A percentile compares a stretch with the other conserved stretches of the same genome.
These are phyloP conservation scores for Teleiodes luculella DNA, from an alignment of 2,888 invertebrate genomes.

Conservation along the genomic window DNA sequence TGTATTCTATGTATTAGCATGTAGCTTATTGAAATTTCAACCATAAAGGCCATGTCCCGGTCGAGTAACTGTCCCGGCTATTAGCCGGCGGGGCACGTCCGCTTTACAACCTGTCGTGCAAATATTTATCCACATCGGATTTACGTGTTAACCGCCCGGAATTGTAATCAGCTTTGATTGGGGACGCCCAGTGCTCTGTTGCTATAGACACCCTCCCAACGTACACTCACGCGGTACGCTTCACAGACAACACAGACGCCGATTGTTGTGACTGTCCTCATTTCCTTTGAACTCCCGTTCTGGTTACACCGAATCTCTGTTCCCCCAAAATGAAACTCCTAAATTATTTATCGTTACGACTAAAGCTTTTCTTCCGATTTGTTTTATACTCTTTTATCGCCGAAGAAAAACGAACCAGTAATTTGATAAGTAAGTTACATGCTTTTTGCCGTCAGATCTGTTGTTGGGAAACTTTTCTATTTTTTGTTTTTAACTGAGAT, in stretches of 20 bases:
- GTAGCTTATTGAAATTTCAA: slow-evolving; percentile 46
- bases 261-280: not conserved
- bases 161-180: slow-evolving; percentile 54
- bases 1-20: slow-evolving; percentile 20
- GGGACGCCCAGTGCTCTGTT: slow-evolving; percentile 9
- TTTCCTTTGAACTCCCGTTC: not conserved
- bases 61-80: slow-evolving; percentile 61
- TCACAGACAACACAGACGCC: not conserved
- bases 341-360: not conserved
- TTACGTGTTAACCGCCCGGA: slow-evolving; percentile 68
- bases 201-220: slow-evolving; percentile 10
- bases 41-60: slow-evolving; percentile 35
- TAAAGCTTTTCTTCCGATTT: not conserved
- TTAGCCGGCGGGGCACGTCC: slow-evolving; percentile 64
- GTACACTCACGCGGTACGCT: not conserved
- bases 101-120: slow-evolving; percentile 71
- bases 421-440: slow-evolving; percentile 32
- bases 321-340: not conserved
- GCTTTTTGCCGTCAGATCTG: slow-evolving; percentile 20
- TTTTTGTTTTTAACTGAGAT: slow-evolving; percentile 10
- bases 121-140: slow-evolving; percentile 75
- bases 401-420: slow-evolving; percentile 17
- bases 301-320: not conserved
- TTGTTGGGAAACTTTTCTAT: slow-evolving; percentile 20
- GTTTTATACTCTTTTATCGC: not conserved